Percentiles rank a stretch among this genome's conserved stretches.
These are phyloP conservation scores for Pygmarrhopalites habei DNA, from an alignment of 1,140 invertebrate genomes.

Conservation along the genomic window DNA sequence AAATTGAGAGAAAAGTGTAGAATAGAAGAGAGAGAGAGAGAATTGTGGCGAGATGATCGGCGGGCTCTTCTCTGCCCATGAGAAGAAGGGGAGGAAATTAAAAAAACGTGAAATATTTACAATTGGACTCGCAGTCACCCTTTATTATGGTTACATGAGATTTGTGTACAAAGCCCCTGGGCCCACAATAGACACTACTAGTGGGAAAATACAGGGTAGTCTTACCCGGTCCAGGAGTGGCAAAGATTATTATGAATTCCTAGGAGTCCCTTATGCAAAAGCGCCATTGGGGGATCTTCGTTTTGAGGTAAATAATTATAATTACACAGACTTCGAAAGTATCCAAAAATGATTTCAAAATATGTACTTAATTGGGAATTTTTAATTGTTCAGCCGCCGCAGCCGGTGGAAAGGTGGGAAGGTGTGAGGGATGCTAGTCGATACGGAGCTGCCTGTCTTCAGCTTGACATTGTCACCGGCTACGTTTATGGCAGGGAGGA, in stretches of 20 bases:
- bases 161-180: constrained; percentile 2
- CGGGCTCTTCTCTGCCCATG: too few relatives aligned
- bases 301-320: constrained; percentile 4
- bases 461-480: constrained; percentile 16
- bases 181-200: not conserved
- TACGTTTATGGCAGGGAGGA: constrained; percentile 17
- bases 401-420: constrained; percentile 13
- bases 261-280: constrained; percentile 3
- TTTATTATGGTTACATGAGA: constrained; percentile 24
- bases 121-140: not conserved
- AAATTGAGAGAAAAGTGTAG: too few relatives aligned
- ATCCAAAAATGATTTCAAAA: not conserved
- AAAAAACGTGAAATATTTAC: constrained; percentile 1
- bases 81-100: not conserved
- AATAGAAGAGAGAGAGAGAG: too few relatives aligned
- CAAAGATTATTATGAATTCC: not conserved
- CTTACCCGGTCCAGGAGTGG: not conserved
- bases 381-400: constrained; percentile 6
- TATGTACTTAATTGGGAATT: not conserved
- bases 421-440: constrained; percentile 19
- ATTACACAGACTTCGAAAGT: not conserved
- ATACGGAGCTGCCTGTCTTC: constrained; percentile 17
- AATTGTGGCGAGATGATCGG: too few relatives aligned
- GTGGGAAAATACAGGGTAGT: not conserved
- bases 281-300: not conserved